Conservation (phyloP, 2,113 vertebrate species). For the Gnathonemus longibarbis region DNA sequence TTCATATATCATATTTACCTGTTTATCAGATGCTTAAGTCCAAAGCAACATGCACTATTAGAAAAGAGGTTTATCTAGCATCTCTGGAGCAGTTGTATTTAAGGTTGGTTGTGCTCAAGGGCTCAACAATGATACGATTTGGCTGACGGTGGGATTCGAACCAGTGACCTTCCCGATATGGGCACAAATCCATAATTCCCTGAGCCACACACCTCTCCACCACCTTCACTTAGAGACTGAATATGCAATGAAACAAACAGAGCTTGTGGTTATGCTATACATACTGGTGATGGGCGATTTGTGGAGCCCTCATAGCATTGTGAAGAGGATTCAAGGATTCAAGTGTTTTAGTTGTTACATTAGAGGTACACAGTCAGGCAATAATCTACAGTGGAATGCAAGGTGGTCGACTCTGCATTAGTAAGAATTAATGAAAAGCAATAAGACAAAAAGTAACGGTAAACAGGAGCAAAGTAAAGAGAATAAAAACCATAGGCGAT, state of each 20-base stretch:
- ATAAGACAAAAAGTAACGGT: neutral
- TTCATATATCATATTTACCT: neutral
- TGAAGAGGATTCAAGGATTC: neutral
- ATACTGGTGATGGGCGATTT: neutral
- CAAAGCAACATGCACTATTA: neutral
- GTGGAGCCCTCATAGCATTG: neutral
- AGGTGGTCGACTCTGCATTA: neutral
- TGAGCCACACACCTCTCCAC: neutral
- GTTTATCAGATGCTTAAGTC: neutral
- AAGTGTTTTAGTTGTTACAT: neutral
- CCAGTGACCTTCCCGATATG: neutral
- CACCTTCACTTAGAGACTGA: neutral
- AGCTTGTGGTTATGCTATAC: neutral
- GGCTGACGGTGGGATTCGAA: neutral
- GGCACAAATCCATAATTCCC: neutral
- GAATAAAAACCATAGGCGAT: neutral
- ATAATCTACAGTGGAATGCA: neutral
- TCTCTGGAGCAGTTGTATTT: neutral
- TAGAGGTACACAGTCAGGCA: neutral
- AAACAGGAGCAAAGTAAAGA: neutral
- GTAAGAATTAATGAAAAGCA: neutral
- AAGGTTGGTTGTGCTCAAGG: neutral
- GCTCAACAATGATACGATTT: neutral
- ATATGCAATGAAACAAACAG: neutral
- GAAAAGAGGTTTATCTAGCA: neutral